These are phyloP conservation scores for Falco concolor DNA, from an alignment of 2,797 vertebrate species.

Conservation along the genomic window DNA sequence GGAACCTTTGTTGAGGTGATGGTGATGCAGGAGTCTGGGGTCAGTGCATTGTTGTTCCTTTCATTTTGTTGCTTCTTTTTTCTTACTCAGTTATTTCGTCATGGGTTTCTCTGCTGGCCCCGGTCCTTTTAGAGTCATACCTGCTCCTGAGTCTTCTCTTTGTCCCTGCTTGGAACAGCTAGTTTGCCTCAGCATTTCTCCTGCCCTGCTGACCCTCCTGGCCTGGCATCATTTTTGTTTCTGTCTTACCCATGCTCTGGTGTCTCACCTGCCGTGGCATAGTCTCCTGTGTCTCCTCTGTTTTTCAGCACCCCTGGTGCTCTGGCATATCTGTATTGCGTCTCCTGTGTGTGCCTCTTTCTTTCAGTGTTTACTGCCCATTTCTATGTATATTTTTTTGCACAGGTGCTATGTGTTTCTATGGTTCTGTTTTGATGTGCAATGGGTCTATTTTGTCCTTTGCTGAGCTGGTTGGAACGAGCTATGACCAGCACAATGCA, in stretches of 20 bases:
- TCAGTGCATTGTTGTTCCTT: not conserved
- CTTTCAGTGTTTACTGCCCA: not conserved
- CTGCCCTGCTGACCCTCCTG: not conserved
- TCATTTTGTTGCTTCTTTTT: not conserved
- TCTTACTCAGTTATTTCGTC: not conserved
- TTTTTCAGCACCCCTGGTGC: not conserved
- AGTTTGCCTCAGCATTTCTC: not conserved
- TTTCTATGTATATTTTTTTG: not conserved
- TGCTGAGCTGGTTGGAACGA: not conserved
- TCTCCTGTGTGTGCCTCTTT: not conserved
- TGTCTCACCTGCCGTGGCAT: not conserved
- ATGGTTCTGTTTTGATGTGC: not conserved
- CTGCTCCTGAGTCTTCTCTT: not conserved
- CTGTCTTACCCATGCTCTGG: not conserved
- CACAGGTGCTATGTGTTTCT: not conserved
- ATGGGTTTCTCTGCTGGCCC: accelerated
- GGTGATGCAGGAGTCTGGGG: not conserved
- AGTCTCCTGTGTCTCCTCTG: not conserved
- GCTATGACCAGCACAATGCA: not conserved
- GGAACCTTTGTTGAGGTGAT: accelerated
- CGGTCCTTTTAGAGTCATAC: not conserved
- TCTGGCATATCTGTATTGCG: not conserved
- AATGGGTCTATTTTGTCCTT: not conserved
- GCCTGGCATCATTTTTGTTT: not conserved
- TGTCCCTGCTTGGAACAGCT: not conserved